Conservation (phyloP, 2,888 invertebrate genomes). For the Morpho deidamia region DNA sequence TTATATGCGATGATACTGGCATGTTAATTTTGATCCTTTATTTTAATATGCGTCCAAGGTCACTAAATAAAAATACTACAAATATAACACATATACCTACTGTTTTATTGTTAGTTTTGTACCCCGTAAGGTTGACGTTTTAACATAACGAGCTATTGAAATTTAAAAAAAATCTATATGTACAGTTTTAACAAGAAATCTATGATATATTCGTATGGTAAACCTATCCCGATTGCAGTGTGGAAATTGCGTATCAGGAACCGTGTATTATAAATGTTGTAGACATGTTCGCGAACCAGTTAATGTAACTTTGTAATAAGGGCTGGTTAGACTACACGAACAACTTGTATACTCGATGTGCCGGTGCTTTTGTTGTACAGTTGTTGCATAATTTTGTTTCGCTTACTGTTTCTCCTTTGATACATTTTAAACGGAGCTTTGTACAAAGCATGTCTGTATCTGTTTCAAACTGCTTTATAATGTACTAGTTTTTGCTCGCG, state of each 20-base stretch:
- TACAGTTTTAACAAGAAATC: no score
- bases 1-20: no score
- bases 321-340: conserved; percentile 36
- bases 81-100: no score
- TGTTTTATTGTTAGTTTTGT: no score
- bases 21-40: no score
- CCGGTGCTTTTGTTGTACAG: conserved; percentile 40
- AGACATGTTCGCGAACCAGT: conserved; percentile 40
- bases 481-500: no score
- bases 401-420: conserved; percentile 49
- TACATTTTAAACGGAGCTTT: conserved; percentile 34
- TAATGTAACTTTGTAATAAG: conserved; percentile 67
- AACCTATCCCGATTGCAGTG: not conserved
- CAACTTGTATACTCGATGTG: conserved; percentile 33
- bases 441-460: conserved; percentile 5
- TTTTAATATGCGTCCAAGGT: no score
- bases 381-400: conserved; percentile 62
- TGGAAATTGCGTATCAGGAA: conserved; percentile 6
- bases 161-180: no score
- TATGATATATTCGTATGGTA: not conserved
- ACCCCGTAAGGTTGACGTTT: no score
- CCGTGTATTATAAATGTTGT: conserved; percentile 29
- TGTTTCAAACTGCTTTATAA: not conserved
- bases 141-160: no score
- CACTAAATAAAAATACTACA: no score